A percentile compares a stretch with the other conserved stretches of the same genome.
Evolutionary conservation across 2,113 vertebrate species (phyloP).

Genomic region (Macaca fascicularis): T2T-MFA8v1.1 NC_088376.1:185401001-185401500

Average conservation of each 20-base stretch:
- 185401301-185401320: neutral
- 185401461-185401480: too few species aligned
- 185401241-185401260: neutral
- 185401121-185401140: constrained; percentile 9
- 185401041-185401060: neutral
- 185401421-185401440: neutral
- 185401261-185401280: neutral
- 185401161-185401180: neutral
- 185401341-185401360: neutral
- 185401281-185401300: neutral
- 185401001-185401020: neutral
- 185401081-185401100: neutral
- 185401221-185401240: neutral
- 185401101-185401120: neutral
- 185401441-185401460: neutral
- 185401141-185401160: neutral
- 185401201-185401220: neutral
- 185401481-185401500: neutral
- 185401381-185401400: neutral
- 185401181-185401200: neutral
- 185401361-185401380: neutral
- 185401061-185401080: neutral
- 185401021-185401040: neutral
- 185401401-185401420: neutral
- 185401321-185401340: neutral